Conservation (phyloP, 2,797 vertebrate genomes). For the Florisuga fusca region DNA sequence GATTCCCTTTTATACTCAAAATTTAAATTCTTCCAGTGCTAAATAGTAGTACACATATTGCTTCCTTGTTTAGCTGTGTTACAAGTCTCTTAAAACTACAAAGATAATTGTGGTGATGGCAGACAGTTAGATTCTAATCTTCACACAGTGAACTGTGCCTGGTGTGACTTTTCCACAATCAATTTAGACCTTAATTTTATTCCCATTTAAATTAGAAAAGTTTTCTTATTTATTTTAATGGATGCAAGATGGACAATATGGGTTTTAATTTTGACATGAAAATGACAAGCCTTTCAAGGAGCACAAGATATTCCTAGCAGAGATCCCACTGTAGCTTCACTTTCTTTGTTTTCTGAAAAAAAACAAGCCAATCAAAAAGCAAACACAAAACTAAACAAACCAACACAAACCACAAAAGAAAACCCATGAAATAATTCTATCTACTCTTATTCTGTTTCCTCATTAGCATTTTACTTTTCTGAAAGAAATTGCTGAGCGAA, state of each 20-base stretch:
- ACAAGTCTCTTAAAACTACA: background rate
- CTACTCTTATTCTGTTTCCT: background rate
- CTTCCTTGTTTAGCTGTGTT: background rate
- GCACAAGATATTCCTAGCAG: background rate
- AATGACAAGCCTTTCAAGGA: background rate
- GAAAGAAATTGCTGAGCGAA: background rate
- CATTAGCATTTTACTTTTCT: background rate
- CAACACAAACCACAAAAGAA: background rate
- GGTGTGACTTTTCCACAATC: background rate
- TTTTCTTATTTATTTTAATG: background rate
- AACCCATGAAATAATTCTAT: background rate
- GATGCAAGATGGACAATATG: background rate
- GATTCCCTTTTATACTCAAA: constrained; percentile 5
- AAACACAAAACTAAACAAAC: too few relatives aligned
- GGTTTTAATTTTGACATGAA: background rate
- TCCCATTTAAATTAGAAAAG: background rate
- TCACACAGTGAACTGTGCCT: background rate
- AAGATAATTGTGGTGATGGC: background rate
- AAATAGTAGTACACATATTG: background rate
- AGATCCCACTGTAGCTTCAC: background rate
- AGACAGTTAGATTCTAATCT: background rate
- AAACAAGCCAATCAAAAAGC: too few relatives aligned
- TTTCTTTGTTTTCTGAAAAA: background rate
- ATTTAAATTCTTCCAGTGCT: background rate
- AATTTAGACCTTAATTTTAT: background rate